Conservation (phyloP, 2,113 vertebrate genomes). For the Indicator indicator region DNA sequence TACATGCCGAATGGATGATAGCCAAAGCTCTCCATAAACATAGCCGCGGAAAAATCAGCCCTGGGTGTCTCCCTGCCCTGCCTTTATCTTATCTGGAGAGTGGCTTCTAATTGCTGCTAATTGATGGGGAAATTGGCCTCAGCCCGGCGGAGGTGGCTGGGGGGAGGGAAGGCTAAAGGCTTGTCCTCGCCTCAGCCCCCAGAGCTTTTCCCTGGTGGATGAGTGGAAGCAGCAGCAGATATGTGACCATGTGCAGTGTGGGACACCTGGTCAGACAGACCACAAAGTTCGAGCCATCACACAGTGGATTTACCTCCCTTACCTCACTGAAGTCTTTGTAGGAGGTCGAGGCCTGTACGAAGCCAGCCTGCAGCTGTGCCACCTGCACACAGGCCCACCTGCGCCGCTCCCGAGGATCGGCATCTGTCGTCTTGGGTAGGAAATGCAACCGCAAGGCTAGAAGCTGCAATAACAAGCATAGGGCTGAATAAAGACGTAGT, state of each 20-base stretch:
- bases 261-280: accelerated
- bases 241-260: accelerated
- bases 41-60: accelerated
- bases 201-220: accelerated
- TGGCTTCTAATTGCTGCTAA: conserved; percentile 19
- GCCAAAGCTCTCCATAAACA: conserved; percentile 82
- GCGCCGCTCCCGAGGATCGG: no score
- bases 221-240: background rate
- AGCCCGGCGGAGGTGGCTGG: background rate
- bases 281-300: accelerated
- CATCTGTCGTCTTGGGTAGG: accelerated
- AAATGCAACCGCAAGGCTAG: no score
- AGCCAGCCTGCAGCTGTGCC: background rate
- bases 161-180: background rate
- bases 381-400: accelerated
- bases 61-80: accelerated
- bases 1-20: conserved; percentile 64
- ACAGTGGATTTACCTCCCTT: no score
- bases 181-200: accelerated
- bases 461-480: no score
- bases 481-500: background rate
- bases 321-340: accelerated
- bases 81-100: conserved; percentile 51
- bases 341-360: accelerated
- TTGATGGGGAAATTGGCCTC: background rate